Evolutionary conservation across 2,888 invertebrate species (phyloP), one percentile per base, ranked within the genome.

Genomic region (Pandemis corylana): DNA sequence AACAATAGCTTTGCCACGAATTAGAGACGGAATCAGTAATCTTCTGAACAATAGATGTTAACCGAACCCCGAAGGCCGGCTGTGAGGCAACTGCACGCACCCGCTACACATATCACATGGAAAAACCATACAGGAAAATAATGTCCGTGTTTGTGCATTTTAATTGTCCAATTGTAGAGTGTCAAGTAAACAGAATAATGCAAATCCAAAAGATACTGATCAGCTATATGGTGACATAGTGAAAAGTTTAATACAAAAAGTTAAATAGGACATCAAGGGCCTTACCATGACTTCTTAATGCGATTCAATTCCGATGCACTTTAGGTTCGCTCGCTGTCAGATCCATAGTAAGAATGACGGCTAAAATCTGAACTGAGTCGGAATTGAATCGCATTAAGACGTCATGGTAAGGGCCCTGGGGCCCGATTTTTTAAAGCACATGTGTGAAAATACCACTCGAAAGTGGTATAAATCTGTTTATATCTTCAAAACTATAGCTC

Each of bases 21-120:
- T 92, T 92, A 92, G 89, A 88, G 90, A 88, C 89, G 86, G 89
- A 90, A 89, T 89, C 87, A 87, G 88, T 88, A 87, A 90, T 91
- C 92, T 89, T 82, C 85, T 87, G 80, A 91, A 93, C 93, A 93
- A 93, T 94, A 87, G 89, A 88, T 85, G 89, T 85, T 88, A 90
- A 90, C 88, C 87, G 88, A 90, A 85, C 87, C 88, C 85, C 84
- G 92, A 93, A 93, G 93, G 93, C 88, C 85, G 85, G 80, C 4
- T 81, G 83, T 89, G 87, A 82, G 79, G 89, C 83, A 90, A 91
- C 84, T 20, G 80, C 80, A 80, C 81, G 85, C 80, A 82, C 79
- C 82, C 80, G 76, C 78, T 80, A 80, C 83, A 20, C 20, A 84
- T 81, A 64, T 69, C 56, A 76, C 66, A 72, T 72, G 73, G 68